Evolutionary conservation across 1,140 invertebrate species (phyloP).

Genomic region (Ooceraea biroi): DNA sequence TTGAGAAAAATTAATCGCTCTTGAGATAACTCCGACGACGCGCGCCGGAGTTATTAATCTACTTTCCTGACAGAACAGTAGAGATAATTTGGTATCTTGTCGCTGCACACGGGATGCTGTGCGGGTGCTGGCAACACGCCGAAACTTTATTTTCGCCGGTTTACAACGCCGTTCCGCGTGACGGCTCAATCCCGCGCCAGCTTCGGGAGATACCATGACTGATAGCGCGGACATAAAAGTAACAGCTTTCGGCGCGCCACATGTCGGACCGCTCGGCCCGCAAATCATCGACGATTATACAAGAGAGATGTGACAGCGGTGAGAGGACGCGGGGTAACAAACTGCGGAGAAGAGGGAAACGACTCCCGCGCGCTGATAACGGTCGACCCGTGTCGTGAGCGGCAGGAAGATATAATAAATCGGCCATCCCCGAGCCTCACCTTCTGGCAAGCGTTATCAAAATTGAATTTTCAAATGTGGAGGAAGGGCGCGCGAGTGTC

Average conservation of each 20-base stretch:
- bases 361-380: conserved; percentile 45
- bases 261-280: not conserved
- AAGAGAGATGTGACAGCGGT: conserved; percentile 25
- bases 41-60: not conserved
- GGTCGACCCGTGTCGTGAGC: conserved; percentile 11
- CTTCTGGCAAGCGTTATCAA: conserved; percentile 76
- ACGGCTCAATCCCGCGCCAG: not conserved
- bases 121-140: too few species aligned
- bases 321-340: not conserved
- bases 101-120: not conserved
- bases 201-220: not conserved
- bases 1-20: not conserved
- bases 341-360: not conserved
- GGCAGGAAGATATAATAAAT: conserved; percentile 19
- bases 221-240: conserved; percentile 2
- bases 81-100: not conserved
- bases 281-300: conserved; percentile 56
- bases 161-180: not conserved
- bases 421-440: conserved; percentile 27
- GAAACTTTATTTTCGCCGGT: not conserved
- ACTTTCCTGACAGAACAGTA: not conserved
- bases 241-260: conserved; percentile 17
- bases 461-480: conserved; percentile 79
- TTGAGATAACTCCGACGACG: not conserved
- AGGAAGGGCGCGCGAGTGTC: conserved; percentile 48